phyloP scores from a whole-genome alignment of 2,797 vertebrate species.

The Oreochromis grahami region DNA sequence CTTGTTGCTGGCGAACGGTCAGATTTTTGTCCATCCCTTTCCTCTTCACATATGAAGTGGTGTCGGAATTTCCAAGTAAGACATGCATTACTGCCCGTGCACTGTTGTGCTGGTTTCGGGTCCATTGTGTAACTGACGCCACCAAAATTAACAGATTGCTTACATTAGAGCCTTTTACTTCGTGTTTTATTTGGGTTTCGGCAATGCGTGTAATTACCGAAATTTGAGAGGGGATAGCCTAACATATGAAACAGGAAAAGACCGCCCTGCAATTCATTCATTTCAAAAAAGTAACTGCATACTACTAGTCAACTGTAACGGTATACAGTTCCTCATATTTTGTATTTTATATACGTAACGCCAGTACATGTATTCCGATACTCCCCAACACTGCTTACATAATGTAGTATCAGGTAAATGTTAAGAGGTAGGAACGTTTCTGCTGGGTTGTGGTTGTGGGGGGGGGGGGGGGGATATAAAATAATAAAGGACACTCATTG shows the following conservation, averaged over 20 bases:
- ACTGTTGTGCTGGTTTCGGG: neutral
- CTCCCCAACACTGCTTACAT: neutral
- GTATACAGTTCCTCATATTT: neutral
- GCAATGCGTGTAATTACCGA: neutral
- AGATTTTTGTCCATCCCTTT: too few relatives aligned
- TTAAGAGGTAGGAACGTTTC: too few relatives aligned
- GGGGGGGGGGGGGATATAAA: too few relatives aligned
- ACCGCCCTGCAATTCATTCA: accelerated
- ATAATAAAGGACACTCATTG: too few relatives aligned
- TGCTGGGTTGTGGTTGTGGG: too few relatives aligned
- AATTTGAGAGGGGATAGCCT: neutral
- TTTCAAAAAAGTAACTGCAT: neutral
- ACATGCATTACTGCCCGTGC: too few relatives aligned
- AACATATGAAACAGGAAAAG: neutral
- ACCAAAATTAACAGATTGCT: neutral
- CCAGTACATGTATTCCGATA: neutral
- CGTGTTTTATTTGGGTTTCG: accelerated
- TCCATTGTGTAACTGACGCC: neutral
- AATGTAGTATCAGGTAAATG: too few relatives aligned
- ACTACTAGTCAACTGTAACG: neutral
- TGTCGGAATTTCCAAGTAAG: too few relatives aligned
- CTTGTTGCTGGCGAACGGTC: too few relatives aligned
- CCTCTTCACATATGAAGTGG: too few relatives aligned
- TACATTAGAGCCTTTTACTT: neutral
- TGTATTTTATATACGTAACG: accelerated